Evolutionary conservation across 1,140 invertebrate genomes (phyloP), one percentile per base, ranked within the genome.

Genomic region (Drosophila arizonae): DNA sequence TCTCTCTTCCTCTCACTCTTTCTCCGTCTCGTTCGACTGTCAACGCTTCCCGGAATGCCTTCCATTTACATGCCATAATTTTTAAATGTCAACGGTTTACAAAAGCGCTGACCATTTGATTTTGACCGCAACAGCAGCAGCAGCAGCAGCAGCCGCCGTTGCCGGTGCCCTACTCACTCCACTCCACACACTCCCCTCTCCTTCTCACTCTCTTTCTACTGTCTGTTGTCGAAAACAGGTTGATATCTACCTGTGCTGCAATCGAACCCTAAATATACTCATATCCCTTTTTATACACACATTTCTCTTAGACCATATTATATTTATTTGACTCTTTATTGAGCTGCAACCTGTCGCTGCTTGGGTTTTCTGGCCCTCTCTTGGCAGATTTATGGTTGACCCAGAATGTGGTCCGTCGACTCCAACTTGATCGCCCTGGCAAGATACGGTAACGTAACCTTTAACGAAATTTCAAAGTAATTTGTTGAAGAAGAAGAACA

Each of bases 61-160:
- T 80, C 80, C 84, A 88, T 88, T 88, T 88, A 88, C 84, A 88
- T 88, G 84, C 85, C 68, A 88, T 88, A 88, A 88, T 88, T 88
- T 88, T 88, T 77, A 88, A 88, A 88, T 88, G 84, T 88, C 84
- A 88, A 73, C 84, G 76, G 84, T 70, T 87, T 84, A 87, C 84
- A 87, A 87, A 87, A 79, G 84, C 84, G 70, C 60, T 46, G 73
- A 77, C 76, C 84, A 88, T 88, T 88, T 88, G 84, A 88, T 88
- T 88, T 88, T 56, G 30, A 30, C 85, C 84, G 84, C 79, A 72
- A 63, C 52, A 48, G 56, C 48, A 57, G 58, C 66, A 57, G 58
- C 54, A 17, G 52, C 60, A 55, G 26, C 52, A 21, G 45, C 66
- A 24, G 52, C 67, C 54, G 71, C 54, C 55, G 28, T 28, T 50